Evolutionary conservation across 2,888 invertebrate genomes (phyloP), one percentile per base, ranked within the genome.

Genomic region (Quadroppia sp.): DNA sequence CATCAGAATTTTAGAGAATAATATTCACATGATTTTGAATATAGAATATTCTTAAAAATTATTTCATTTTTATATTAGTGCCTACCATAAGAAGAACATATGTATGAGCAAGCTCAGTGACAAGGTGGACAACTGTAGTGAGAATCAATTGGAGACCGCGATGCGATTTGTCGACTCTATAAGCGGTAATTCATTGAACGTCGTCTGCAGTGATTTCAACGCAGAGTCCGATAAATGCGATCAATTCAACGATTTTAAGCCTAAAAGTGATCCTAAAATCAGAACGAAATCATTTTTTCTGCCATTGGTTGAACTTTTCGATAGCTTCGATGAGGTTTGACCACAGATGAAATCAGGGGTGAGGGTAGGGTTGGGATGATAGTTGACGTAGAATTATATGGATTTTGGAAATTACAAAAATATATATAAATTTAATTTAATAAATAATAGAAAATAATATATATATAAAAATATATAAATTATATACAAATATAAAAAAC

Each of bases 211-310:
- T 42, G 67, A 67, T 20, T 67, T 40, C 23, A 67, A n/a, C 40
- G 2, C 15, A 2, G 32, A 40, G 9, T 67, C 67, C 6, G 67
- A 67, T 7, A 67, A 67, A 67, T 67, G 67, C 67, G 67, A 67
- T 67, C 23, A 36, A 40, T 67, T 67, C 42, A 67, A 40, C 15
- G 40, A 13, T 17, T 32, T 32, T 28, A 36, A 36, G 15, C 28
- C 36, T 3, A 40, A 42, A 67, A 2, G 40, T 11, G 42, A 67
- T 15, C 3, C 15, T 2, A 36, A 67, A 67, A 9, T 42, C 20
- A 67, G 67, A 13, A 67, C 67, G 40, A 67, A 42, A 23, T 67
- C 67, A n/a, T 32, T 67, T 67, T 67, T 67, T 23, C 67, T 67
- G 23, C 67, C 67, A 9, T 23, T 67, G 17, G 40, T 67, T 23